These are phyloP conservation scores for Eupithecia pulchellata DNA, from an alignment of 2,888 invertebrate genomes.

Conservation along the genomic window DNA sequence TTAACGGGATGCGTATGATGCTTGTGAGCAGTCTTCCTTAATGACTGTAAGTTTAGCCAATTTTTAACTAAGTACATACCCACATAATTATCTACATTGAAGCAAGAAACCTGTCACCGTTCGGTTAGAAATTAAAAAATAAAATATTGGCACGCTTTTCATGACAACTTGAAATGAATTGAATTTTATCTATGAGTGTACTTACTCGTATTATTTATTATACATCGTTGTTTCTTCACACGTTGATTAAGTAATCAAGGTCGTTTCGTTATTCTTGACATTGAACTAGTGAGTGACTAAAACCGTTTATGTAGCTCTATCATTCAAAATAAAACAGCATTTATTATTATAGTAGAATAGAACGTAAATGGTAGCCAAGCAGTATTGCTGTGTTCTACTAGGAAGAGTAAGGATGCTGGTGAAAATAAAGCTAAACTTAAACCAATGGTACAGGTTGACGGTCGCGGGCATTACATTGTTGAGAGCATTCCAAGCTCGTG, in stretches of 20 bases:
- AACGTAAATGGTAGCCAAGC: background rate
- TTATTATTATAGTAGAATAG: background rate
- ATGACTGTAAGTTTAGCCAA: background rate
- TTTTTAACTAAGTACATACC: background rate
- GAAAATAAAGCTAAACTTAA: no score
- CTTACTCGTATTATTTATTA: no score
- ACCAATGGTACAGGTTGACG: no score
- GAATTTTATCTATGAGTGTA: background rate
- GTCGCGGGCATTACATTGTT: background rate
- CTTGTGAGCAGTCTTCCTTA: background rate
- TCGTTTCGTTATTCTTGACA: constrained; percentile 27
- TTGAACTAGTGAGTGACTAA: constrained; percentile 39
- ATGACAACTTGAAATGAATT: background rate
- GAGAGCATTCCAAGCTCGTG: background rate
- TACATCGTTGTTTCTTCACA: constrained; percentile 28
- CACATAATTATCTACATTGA: background rate
- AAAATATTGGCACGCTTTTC: background rate
- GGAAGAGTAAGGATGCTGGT: background rate
- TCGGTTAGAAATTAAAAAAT: background rate
- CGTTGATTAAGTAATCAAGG: constrained; percentile 38
- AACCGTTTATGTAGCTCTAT: background rate
- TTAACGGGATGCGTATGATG: background rate
- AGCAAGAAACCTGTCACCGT: background rate
- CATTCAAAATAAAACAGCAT: background rate
- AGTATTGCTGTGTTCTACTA: background rate